phyloP scores from a whole-genome alignment of 2,797 vertebrate species.

The Hyperoplus immaculatus region DNA sequence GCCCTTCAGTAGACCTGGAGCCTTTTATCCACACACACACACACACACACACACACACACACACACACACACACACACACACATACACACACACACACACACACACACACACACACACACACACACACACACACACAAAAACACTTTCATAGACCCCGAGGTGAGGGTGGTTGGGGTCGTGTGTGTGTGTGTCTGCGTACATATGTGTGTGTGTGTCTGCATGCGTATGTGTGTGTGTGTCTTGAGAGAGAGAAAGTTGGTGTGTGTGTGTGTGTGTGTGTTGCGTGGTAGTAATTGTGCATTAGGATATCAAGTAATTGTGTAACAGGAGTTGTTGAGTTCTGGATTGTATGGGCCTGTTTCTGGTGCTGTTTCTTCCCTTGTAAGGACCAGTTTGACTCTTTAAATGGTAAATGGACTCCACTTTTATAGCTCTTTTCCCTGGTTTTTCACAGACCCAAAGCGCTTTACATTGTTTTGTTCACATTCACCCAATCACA shows the following conservation, averaged over 20 bases:
- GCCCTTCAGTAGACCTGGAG: conserved; percentile 80
- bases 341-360: not conserved
- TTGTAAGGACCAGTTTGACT: conserved; percentile 1
- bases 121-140: conserved; percentile 50
- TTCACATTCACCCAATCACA: no score
- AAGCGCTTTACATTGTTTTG: no score
- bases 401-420: no score
- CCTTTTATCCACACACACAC: conserved; percentile 78
- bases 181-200: conserved; percentile 26
- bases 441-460: no score
- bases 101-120: conserved; percentile 63
- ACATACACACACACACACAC: conserved; percentile 52
- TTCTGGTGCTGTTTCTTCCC: conserved; percentile 9
- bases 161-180: conserved; percentile 42
- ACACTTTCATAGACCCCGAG: conserved; percentile 38
- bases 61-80: conserved; percentile 64
- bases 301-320: conserved; percentile 14
- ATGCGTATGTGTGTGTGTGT: conserved; percentile 22
- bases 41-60: conserved; percentile 51
- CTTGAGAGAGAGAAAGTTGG: conserved; percentile 11
- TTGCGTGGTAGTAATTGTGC: conserved; percentile 8
- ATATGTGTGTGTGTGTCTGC: conserved; percentile 14
- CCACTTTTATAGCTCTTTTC: no score
- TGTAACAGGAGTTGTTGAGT: not conserved
- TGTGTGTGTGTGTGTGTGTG: conserved; percentile 18